Conservation (phyloP, 53 echinoderm and acorn worm genomes). For the Echinarachnius parma region DNA sequence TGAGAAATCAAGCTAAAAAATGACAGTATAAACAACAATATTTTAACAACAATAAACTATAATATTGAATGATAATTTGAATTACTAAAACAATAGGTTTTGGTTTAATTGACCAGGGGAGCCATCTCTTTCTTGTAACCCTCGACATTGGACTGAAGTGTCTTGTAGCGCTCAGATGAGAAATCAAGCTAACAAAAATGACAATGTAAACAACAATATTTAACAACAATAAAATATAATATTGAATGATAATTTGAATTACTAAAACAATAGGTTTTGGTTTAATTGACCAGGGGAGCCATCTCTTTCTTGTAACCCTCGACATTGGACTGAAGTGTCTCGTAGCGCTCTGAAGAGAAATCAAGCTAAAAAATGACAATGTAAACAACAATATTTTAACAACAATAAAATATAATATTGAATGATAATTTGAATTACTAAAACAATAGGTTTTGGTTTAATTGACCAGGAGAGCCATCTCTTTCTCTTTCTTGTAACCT, state of each 20-base stretch:
- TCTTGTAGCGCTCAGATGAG: slow-evolving; percentile 87
- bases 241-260: too few relatives aligned
- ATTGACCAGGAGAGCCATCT: slow-evolving; percentile 66
- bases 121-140: slow-evolving; percentile 96
- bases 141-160: slow-evolving; percentile 75
- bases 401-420: neutral
- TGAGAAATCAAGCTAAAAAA: slow-evolving; percentile 86
- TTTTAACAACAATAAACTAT: neutral
- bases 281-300: slow-evolving; percentile 44
- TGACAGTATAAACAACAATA: neutral
- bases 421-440: neutral
- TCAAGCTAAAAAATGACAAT: slow-evolving; percentile 63
- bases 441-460: too few relatives aligned
- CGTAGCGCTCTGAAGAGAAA: slow-evolving; percentile 88
- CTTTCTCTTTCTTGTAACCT: slow-evolving; percentile 97
- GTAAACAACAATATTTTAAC: neutral
- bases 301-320: slow-evolving; percentile 98
- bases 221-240: neutral
- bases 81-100: too few relatives aligned
- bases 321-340: slow-evolving; percentile 72
- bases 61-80: neutral
- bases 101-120: too few relatives aligned
- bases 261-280: too few relatives aligned
- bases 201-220: neutral
- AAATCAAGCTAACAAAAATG: slow-evolving; percentile 72